Percentiles rank a stretch among this genome's conserved stretches.
These are phyloP conservation scores for Clarias fuscus DNA, from an alignment of 2,797 vertebrate species.

Conservation along the genomic window DNA sequence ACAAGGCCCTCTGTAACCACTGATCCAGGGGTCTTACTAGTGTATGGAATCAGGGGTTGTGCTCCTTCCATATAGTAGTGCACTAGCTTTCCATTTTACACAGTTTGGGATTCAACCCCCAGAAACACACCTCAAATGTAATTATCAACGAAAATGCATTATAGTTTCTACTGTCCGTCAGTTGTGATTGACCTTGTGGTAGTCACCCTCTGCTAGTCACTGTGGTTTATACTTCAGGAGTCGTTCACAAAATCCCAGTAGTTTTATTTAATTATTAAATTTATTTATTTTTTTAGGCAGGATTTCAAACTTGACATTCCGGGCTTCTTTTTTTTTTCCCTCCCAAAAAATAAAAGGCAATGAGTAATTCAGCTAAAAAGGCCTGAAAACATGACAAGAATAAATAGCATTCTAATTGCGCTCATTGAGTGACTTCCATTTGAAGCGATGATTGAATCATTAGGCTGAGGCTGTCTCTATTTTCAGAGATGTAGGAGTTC, in stretches of 20 bases:
- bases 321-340: not conserved
- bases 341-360: not conserved
- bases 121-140: too few species aligned
- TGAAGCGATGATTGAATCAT: constrained; percentile 44
- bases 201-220: not conserved
- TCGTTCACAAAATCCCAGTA: not conserved
- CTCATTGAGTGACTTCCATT: constrained; percentile 36
- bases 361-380: constrained; percentile 13
- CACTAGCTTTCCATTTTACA: too few species aligned
- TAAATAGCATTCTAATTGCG: constrained; percentile 42
- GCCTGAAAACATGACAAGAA: constrained; percentile 18
- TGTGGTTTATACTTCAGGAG: not conserved
- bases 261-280: not conserved
- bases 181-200: too few species aligned
- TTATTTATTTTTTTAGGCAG: not conserved
- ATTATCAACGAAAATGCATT: too few species aligned
- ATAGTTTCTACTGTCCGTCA: too few species aligned
- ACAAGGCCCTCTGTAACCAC: too few species aligned
- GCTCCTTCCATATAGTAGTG: too few species aligned
- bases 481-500: constrained; percentile 40
- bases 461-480: constrained; percentile 38
- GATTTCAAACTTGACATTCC: not conserved
- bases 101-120: too few species aligned
- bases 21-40: too few species aligned
- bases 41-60: too few species aligned